A percentile compares a stretch with the other conserved stretches of the same genome.
Conservation (phyloP, 2,888 invertebrate species). For the Tuta absoluta region DNA sequence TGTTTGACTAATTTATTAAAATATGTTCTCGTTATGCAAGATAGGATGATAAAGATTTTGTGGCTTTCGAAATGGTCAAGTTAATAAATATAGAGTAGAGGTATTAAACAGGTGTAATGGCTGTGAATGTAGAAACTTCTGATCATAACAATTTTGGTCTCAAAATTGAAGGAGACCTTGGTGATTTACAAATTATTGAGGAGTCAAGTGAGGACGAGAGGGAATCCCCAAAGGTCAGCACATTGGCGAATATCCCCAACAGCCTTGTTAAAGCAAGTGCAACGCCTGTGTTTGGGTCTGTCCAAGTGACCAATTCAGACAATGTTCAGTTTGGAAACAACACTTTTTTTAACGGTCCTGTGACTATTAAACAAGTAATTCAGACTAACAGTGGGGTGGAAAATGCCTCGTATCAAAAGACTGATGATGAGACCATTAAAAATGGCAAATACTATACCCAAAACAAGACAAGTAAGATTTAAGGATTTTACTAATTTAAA, state of each 20-base stretch:
- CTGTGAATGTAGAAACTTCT: constrained; percentile 42
- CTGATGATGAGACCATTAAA: constrained; percentile 49
- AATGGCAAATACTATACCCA: constrained; percentile 23
- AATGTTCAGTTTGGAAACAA: constrained; percentile 89
- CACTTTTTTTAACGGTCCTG: constrained; percentile 88
- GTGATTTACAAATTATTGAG: constrained; percentile 61
- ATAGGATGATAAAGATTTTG: not conserved
- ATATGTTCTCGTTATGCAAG: not conserved
- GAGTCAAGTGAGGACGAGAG: constrained; percentile 52
- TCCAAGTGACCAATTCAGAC: constrained; percentile 84
- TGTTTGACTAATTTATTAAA: no score
- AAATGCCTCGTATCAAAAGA: constrained; percentile 57
- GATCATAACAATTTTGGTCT: constrained; percentile 46
- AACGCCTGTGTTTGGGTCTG: constrained; percentile 75
- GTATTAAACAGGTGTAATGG: constrained; percentile 41
- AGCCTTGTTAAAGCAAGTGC: constrained; percentile 47
- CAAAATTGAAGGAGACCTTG: constrained; percentile 61
- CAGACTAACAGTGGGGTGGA: constrained; percentile 68
- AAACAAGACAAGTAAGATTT: constrained; percentile 34
- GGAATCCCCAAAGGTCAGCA: constrained; percentile 40
- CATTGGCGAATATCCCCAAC: constrained; percentile 46
- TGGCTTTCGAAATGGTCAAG: not conserved
- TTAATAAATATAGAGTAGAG: constrained; percentile 28
- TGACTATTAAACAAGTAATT: constrained; percentile 88
- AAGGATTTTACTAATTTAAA: no score